Conservation (phyloP, 2,888 invertebrate genomes). For the Coronaproctus castanopsis region DNA sequence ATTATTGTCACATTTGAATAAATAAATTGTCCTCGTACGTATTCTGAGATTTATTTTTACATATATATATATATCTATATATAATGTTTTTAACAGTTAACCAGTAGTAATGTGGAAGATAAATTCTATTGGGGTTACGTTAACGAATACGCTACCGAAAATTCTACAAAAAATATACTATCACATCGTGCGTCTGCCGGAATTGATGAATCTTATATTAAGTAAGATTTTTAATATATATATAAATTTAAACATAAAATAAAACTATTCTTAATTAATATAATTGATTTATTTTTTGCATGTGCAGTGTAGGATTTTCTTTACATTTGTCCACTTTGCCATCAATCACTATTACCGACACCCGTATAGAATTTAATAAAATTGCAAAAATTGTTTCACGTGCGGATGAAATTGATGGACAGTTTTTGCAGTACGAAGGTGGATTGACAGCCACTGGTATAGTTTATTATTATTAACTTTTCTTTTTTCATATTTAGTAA, state of each 20-base stretch:
- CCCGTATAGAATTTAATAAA: constrained; percentile 2
- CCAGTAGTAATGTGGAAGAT: not conserved
- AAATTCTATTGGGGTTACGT: not conserved
- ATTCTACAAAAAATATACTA: too few relatives aligned
- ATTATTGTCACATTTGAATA: too few relatives aligned
- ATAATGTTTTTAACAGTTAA: not conserved
- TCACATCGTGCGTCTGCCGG: too few relatives aligned
- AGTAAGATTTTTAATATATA: too few relatives aligned
- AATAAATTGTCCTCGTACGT: not conserved
- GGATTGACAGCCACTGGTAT: constrained; percentile 53
- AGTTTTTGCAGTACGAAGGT: constrained; percentile 76
- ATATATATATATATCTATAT: not conserved
- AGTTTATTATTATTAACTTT: not conserved
- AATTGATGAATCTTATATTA: too few relatives aligned
- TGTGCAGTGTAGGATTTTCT: not conserved
- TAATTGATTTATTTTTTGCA: not conserved
- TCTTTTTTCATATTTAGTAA: too few relatives aligned
- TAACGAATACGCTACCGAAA: not conserved
- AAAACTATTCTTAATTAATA: too few relatives aligned
- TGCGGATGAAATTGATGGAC: constrained; percentile 84
- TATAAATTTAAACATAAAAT: too few relatives aligned
- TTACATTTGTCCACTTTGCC: not conserved
- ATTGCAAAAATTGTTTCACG: constrained; percentile 38
- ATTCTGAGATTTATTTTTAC: not conserved
- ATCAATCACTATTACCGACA: not conserved